Evolutionary conservation across 2,797 vertebrate species (phyloP).

Genomic region (Siniperca undulata): DNA sequence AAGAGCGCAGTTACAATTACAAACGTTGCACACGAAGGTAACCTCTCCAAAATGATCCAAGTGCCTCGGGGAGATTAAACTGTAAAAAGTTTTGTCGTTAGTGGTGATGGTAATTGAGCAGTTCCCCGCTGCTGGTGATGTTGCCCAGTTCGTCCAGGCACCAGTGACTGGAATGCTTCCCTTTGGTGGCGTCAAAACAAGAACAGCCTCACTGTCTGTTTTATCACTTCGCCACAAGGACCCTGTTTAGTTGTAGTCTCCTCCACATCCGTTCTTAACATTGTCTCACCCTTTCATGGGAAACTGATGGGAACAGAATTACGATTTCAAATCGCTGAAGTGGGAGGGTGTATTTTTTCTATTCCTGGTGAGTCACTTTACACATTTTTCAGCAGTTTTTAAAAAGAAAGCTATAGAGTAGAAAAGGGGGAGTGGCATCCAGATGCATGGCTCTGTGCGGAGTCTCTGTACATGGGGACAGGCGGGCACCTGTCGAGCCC

Average conservation of each 20-base stretch:
- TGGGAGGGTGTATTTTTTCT: conserved; percentile 15
- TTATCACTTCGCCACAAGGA: conserved; percentile 33
- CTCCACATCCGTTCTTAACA: background rate
- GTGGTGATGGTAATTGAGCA: conserved; percentile 24
- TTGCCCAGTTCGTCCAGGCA: conserved; percentile 61
- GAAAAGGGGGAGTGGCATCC: conserved; percentile 77
- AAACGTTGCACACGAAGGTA: conserved; percentile 61
- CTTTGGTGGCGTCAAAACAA: conserved; percentile 39
- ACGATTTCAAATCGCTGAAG: conserved; percentile 23
- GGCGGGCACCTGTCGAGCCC: conserved; percentile 50
- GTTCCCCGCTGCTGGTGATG: conserved; percentile 72
- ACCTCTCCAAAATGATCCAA: conserved; percentile 40
- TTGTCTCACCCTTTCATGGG: conserved; percentile 11
- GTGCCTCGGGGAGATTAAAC: conserved; percentile 15
- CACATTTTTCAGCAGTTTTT: conserved; percentile 68
- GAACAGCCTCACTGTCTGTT: conserved; percentile 3
- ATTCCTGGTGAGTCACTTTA: conserved; percentile 57
- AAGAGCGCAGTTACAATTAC: conserved; percentile 58
- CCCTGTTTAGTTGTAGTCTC: conserved; percentile 32
- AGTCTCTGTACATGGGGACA: conserved; percentile 90
- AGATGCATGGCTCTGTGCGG: conserved; percentile 78
- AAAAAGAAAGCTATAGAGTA: conserved; percentile 78
- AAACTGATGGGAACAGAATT: conserved; percentile 33
- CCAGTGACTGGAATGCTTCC: conserved; percentile 67
- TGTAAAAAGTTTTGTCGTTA: conserved; percentile 46